phyloP scores from a whole-genome alignment of 2,113 vertebrate genomes.

The Smithornis capensis region DNA sequence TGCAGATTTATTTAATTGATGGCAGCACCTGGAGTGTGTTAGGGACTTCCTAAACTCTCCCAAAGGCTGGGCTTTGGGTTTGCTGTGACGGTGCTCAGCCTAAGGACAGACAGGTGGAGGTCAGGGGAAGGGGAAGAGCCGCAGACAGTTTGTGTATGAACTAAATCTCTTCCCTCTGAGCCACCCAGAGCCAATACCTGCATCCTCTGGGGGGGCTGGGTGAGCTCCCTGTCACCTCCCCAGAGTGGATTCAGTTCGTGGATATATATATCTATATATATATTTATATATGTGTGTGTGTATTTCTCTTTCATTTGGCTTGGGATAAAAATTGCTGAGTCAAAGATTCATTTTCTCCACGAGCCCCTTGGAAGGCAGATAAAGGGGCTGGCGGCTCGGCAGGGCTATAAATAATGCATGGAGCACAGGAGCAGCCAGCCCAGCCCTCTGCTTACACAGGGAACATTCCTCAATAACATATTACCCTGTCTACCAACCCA shows the following conservation, averaged over 20 bases:
- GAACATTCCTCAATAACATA: neutral
- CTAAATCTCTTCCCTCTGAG: neutral
- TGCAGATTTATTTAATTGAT: neutral
- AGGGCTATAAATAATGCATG: conserved; percentile 63
- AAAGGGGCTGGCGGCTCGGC: neutral
- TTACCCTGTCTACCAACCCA: neutral
- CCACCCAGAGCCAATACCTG: neutral
- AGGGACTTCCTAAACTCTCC: neutral
- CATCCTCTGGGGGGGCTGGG: neutral
- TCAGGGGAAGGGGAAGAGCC: conserved; percentile 28
- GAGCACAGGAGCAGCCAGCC: conserved; percentile 31
- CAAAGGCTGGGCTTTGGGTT: neutral
- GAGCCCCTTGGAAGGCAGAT: conserved; percentile 52
- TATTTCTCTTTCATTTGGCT: conserved; percentile 25
- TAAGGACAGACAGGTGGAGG: conserved; percentile 12
- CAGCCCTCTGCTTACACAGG: conserved; percentile 30
- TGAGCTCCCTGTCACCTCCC: neutral
- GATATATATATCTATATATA: neutral
- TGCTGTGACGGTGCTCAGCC: neutral
- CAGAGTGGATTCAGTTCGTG: neutral
- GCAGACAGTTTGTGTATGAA: neutral
- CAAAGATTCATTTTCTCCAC: conserved; percentile 52
- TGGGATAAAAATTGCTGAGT: conserved; percentile 58
- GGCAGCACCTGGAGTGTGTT: neutral
- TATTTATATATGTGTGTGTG: neutral